A percentile compares a stretch with the other conserved stretches of the same genome.
Conservation (phyloP, 2,797 vertebrate genomes). For the Hypotaenidia philippensis region DNA sequence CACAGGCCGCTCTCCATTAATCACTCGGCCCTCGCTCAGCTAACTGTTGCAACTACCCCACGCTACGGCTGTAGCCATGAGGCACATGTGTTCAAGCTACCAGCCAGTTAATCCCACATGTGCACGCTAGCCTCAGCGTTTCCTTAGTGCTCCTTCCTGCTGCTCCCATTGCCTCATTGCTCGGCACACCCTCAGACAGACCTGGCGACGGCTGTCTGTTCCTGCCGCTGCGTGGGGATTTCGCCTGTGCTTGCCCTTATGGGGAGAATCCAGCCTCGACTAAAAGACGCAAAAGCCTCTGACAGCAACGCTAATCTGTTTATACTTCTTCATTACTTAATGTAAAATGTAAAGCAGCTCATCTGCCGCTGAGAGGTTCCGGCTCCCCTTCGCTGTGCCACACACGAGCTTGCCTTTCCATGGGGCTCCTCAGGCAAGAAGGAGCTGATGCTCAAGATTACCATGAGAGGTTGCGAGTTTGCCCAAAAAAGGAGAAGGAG, state of each 20-base stretch:
- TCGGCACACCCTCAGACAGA: conserved; percentile 35
- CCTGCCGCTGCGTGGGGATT: neutral
- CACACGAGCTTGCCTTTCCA: neutral
- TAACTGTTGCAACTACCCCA: neutral
- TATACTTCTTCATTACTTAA: neutral
- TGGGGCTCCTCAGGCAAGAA: neutral
- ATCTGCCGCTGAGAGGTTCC: neutral
- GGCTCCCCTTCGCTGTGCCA: neutral
- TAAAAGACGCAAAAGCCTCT: neutral
- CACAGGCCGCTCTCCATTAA: neutral
- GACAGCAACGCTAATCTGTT: accelerated
- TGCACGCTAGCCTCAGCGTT: neutral
- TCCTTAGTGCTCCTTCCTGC: conserved; percentile 43
- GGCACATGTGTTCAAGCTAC: neutral
- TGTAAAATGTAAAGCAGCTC: neutral
- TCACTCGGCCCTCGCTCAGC: neutral
- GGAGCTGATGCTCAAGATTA: neutral
- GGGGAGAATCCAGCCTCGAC: neutral
- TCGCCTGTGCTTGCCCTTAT: neutral
- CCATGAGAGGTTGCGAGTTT: neutral
- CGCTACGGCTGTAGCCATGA: neutral
- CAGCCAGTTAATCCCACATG: neutral
- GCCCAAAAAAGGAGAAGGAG: neutral
- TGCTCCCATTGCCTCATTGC: conserved; percentile 17
- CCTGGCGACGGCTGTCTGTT: neutral